These are phyloP conservation scores for Nebria salina DNA, from an alignment of 2,888 invertebrate species.

Conservation along the genomic window DNA sequence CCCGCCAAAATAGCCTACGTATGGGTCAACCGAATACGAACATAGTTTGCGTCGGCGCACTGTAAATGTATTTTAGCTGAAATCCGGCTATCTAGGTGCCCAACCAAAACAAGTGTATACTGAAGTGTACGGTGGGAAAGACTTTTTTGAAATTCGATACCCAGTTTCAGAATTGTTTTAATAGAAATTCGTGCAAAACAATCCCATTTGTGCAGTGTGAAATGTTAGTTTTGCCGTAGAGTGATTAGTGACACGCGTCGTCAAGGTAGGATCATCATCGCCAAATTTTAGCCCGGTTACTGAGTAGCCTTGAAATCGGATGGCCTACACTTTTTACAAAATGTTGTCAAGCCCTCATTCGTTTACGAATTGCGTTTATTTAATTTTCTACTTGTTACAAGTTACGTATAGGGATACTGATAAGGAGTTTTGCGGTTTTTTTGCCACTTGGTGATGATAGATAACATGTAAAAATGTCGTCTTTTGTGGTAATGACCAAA, in stretches of 20 bases:
- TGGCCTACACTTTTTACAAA: not conserved
- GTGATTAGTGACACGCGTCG: constrained; percentile 36
- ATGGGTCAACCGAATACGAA: constrained; percentile 24
- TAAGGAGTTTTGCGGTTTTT: constrained; percentile 35
- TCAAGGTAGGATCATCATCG: constrained; percentile 39
- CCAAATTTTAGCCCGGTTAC: constrained; percentile 39
- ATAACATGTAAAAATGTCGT: constrained; percentile 44
- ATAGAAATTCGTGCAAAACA: constrained; percentile 30
- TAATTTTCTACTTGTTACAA: not conserved
- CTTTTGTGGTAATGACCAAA: constrained; percentile 28
- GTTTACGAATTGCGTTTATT: not conserved
- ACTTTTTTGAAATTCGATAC: constrained; percentile 43
- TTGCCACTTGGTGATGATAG: constrained; percentile 20
- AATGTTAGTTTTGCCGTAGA: constrained; percentile 32
- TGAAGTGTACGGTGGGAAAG: constrained; percentile 41
- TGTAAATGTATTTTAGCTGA: constrained; percentile 48
- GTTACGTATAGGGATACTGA: constrained; percentile 23
- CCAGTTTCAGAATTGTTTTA: constrained; percentile 39
- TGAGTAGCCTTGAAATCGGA: constrained; percentile 36
- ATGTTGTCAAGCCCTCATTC: constrained; percentile 36
- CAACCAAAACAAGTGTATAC: constrained; percentile 60
- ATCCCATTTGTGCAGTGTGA: constrained; percentile 15
- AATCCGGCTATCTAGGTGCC: constrained; percentile 59
- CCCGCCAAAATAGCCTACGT: constrained; percentile 35
- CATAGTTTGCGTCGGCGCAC: constrained; percentile 53